Conservation (phyloP, 2,888 invertebrate genomes). For the Hydropsyche betteni region DNA sequence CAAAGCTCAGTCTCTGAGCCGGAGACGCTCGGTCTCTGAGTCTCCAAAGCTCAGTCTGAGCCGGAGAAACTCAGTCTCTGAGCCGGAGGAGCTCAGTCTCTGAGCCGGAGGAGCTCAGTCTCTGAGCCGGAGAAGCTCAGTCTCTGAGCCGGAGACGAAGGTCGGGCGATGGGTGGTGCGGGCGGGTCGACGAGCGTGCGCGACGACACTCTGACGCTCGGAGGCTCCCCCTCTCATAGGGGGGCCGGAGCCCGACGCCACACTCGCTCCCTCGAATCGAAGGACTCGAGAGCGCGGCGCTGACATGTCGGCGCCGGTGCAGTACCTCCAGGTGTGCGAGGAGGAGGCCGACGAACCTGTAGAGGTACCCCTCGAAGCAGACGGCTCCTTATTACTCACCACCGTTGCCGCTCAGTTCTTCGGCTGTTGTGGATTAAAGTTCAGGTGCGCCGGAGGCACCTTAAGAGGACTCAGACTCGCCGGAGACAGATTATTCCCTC, state of each 20-base stretch:
- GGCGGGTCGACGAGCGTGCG: background rate
- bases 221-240: background rate
- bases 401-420: slow-evolving; percentile 92
- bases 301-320: slow-evolving; percentile 49
- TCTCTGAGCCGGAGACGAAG: background rate
- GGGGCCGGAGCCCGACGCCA: background rate
- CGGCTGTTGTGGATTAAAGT: slow-evolving; percentile 92
- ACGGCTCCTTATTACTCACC: slow-evolving; percentile 86
- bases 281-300: background rate
- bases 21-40: too few species aligned
- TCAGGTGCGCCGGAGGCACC: slow-evolving; percentile 87
- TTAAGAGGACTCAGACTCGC: slow-evolving; percentile 88
- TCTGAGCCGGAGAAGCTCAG: background rate
- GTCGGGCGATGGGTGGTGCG: background rate
- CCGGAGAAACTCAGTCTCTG: too few species aligned
- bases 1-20: too few species aligned
- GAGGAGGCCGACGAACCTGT: slow-evolving; percentile 97
- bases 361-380: slow-evolving; percentile 94
- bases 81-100: background rate
- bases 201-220: background rate
- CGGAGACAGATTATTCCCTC: slow-evolving; percentile 91
- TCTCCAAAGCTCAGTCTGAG: too few species aligned
- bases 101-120: background rate
- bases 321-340: slow-evolving; percentile 91
- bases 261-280: background rate